Evolutionary conservation across 2,888 invertebrate species (phyloP).

Genomic region (Eudasyphora cyanicolor): DNA sequence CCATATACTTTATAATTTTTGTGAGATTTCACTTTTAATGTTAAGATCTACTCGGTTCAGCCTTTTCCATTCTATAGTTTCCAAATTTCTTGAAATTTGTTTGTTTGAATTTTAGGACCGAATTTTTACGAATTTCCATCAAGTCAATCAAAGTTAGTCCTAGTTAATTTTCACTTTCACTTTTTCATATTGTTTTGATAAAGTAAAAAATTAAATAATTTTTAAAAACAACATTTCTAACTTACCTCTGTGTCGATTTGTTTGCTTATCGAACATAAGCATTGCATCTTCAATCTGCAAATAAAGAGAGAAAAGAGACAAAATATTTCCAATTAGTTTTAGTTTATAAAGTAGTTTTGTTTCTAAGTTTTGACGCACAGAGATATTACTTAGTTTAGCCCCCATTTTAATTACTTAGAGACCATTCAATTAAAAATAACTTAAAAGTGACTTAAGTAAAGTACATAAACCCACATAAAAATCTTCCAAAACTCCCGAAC

Average conservation of each 20-base stretch:
- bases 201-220: background rate
- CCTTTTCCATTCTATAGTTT: no score
- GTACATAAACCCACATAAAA: conserved; percentile 18
- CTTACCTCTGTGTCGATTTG: conserved; percentile 99
- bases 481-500: no score
- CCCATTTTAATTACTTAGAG: conserved; percentile 29
- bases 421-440: conserved; percentile 39
- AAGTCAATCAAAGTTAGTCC: no score
- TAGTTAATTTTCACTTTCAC: background rate
- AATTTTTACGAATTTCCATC: no score
- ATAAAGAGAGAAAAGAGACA: background rate
- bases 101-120: no score
- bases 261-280: conserved; percentile 99
- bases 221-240: conserved; percentile 67
- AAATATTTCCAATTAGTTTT: conserved; percentile 1
- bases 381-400: background rate
- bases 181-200: background rate
- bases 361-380: background rate
- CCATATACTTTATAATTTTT: no score
- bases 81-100: no score
- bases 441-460: conserved; percentile 26
- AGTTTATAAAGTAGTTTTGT: background rate
- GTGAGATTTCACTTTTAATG: no score
- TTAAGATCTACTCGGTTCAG: no score
- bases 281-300: conserved; percentile 99